These are phyloP conservation scores for Apogon hyalosoma DNA, from an alignment of 2,797 vertebrate genomes.

Conservation along the genomic window DNA sequence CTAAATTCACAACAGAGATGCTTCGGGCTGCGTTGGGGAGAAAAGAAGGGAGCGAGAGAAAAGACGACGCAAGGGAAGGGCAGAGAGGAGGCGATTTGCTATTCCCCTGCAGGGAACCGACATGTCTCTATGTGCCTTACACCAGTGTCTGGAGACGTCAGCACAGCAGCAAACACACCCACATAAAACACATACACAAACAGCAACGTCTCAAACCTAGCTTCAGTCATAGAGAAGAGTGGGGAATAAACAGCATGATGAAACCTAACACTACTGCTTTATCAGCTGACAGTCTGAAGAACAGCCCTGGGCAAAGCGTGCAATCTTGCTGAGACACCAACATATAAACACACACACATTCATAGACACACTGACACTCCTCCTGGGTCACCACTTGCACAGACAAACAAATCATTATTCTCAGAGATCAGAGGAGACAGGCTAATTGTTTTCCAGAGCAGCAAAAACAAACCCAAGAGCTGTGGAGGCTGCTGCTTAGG, in stretches of 20 bases:
- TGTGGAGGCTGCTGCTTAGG: not conserved
- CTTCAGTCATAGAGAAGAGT: conserved; percentile 41
- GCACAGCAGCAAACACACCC: conserved; percentile 36
- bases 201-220: conserved; percentile 34
- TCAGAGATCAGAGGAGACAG: conserved; percentile 40
- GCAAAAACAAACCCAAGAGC: conserved; percentile 31
- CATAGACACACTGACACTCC: conserved; percentile 23
- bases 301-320: conserved; percentile 45
- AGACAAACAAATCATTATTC: conserved; percentile 66
- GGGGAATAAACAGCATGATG: conserved; percentile 80
- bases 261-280: conserved; percentile 75
- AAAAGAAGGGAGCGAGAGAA: conserved; percentile 7
- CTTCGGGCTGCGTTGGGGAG: conserved; percentile 33
- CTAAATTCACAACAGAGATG: conserved; percentile 33
- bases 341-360: conserved; percentile 13
- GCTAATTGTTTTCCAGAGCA: conserved; percentile 33
- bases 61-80: conserved; percentile 27
- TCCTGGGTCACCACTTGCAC: conserved; percentile 31
- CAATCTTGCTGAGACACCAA: conserved; percentile 25
- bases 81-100: conserved; percentile 44
- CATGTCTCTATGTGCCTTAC: conserved; percentile 56
- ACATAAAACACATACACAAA: conserved; percentile 6
- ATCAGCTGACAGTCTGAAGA: conserved; percentile 69
- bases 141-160: conserved; percentile 62
- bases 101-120: conserved; percentile 55